These are phyloP conservation scores for Pseudoips prasinana DNA, from an alignment of 2,888 invertebrate species.

Conservation along the genomic window DNA sequence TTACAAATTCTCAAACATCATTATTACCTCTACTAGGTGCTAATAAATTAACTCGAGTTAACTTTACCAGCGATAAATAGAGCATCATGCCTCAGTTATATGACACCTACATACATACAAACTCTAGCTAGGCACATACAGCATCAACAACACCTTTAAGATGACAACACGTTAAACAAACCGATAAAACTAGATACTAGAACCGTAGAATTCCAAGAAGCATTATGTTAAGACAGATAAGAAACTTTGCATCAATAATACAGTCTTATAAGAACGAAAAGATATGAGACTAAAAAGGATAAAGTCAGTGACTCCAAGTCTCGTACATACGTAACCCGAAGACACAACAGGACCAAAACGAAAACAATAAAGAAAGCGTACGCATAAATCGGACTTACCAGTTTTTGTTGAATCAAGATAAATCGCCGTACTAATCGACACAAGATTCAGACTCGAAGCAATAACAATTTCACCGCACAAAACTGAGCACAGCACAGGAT, in stretches of 20 bases:
- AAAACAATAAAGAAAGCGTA: slow-evolving; percentile 47
- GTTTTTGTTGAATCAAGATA: slow-evolving; percentile 64
- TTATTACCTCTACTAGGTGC: too few relatives aligned
- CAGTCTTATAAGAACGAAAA: neutral
- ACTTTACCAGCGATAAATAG: too few relatives aligned
- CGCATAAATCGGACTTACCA: slow-evolving; percentile 50
- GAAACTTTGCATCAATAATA: neutral
- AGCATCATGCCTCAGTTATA: too few relatives aligned
- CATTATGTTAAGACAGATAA: neutral
- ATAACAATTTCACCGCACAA: slow-evolving; percentile 56
- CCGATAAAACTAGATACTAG: neutral
- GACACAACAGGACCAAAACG: slow-evolving; percentile 28
- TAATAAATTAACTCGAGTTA: too few relatives aligned
- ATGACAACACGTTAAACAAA: too few relatives aligned
- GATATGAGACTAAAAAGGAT: neutral
- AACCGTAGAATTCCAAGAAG: neutral
- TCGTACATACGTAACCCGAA: slow-evolving; percentile 4
- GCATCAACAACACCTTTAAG: too few relatives aligned
- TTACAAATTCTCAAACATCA: too few relatives aligned
- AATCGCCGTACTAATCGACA: slow-evolving; percentile 60
- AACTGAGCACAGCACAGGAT: slow-evolving; percentile 35
- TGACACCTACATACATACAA: too few relatives aligned
- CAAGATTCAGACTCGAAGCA: slow-evolving; percentile 44
- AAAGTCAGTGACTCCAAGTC: neutral
- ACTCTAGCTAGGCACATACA: too few relatives aligned